Conservation (phyloP, 2,888 invertebrate genomes). For the Plemyria rubiginata region DNA sequence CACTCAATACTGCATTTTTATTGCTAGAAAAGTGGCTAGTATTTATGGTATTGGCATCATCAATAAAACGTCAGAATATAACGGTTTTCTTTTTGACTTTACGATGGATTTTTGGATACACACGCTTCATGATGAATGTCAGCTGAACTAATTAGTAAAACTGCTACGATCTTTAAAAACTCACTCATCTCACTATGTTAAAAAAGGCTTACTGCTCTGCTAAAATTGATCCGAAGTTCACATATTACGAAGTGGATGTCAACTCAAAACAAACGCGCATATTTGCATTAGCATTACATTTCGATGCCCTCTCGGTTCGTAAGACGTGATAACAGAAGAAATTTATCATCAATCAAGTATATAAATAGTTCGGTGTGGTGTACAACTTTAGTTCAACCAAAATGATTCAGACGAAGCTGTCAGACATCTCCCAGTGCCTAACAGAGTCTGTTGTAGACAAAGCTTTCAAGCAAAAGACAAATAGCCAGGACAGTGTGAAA, state of each 20-base stretch:
- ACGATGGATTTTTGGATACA: too few relatives aligned
- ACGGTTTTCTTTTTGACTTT: neutral
- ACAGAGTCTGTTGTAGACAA: constrained; percentile 53
- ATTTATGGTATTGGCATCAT: neutral
- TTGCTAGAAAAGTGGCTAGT: constrained; percentile 17
- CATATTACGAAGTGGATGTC: neutral
- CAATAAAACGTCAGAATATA: neutral
- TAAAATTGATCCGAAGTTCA: neutral
- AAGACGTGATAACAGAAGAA: constrained; percentile 20
- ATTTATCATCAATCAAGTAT: constrained; percentile 25
- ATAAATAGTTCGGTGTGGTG: constrained; percentile 37
- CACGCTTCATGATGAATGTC: too few relatives aligned
- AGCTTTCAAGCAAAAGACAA: constrained; percentile 54
- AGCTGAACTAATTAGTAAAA: too few relatives aligned
- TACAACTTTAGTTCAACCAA: constrained; percentile 17
- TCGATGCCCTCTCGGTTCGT: constrained; percentile 10
- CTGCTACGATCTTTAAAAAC: too few relatives aligned
- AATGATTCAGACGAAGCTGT: constrained; percentile 53
- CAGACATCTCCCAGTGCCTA: constrained; percentile 54
- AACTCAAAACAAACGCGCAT: constrained; percentile 3
- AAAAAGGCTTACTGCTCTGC: too few relatives aligned
- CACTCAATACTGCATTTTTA: constrained; percentile 12
- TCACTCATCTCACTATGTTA: too few relatives aligned
- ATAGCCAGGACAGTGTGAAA: constrained; percentile 52
- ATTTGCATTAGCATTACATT: constrained; percentile 12